Base-by-base conservation (phyloP, 2,797 vertebrate genomes). In the Bovichtus variegatus region DNA sequence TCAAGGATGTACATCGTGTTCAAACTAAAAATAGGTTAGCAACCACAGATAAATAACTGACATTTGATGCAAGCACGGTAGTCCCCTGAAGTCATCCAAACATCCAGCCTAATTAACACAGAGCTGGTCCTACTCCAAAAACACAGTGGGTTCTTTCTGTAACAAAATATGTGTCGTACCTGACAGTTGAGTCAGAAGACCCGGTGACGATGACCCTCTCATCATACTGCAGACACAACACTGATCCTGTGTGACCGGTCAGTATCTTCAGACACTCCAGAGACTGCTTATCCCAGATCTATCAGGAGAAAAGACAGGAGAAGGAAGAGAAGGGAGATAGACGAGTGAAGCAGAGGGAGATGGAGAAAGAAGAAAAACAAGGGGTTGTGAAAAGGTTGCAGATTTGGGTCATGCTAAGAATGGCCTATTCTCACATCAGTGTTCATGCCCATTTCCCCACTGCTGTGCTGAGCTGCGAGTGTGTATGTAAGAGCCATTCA, bases 261-360 rank as follows among this genome's bases (percentile, higher is more conserved):
- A 99, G 91, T 85, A 99, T 96, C 93, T 99, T 99, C 94, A 99
- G 95, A 95, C 98, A 99, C 93, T 99, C 98, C 95, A 99, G 93
- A 74, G 96, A 96, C 88, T 97, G 97, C 93, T 99, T 99, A 93
- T 99, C 98, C 98, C 98, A 99, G 71, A 99, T 98, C 98, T 99
- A 76, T 47, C 50, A 72, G 72, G 27, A 55, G n/a, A 41, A 46
- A 57, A 15, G 15, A 59, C 15, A 59, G 53, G 7, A 59, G 67
- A 13, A 43, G 29, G n/a, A 44, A 40, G 23, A 74, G 38, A 55
- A 53, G 5, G 25, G 29, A 59, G 23, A 36, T 29, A 44, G 31
- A 72, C 2, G n/a, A 61, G 64, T 19, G 29, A 61, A 34, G 41
- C 27, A 77, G n/a, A 55, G 50, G 34, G 27, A 65, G 27, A 75